Percentiles rank a stretch among this genome's conserved stretches.
These are phyloP conservation scores for Eira barbara DNA, from an alignment of 2,113 vertebrate species.

Conservation along the genomic window DNA sequence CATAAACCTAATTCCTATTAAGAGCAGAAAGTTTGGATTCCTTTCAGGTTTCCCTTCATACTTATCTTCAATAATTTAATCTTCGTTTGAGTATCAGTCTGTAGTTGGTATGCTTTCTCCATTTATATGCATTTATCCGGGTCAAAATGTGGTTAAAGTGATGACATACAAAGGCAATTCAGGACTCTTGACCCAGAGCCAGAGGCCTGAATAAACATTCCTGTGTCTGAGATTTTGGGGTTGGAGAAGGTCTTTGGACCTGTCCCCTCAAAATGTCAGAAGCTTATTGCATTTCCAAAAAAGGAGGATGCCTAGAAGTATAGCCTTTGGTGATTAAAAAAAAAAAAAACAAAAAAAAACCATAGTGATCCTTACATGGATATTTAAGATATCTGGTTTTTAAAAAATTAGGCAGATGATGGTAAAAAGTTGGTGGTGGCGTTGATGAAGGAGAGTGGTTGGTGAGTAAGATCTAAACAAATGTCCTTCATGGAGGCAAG, in stretches of 20 bases:
- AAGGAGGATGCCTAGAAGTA: not conserved
- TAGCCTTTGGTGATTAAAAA: constrained; percentile 14
- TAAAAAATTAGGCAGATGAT: constrained; percentile 7
- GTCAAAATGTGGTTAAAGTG: constrained; percentile 65
- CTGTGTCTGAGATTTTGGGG: constrained; percentile 54
- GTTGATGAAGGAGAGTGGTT: not conserved
- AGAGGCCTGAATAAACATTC: constrained; percentile 64
- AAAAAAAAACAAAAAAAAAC: not conserved
- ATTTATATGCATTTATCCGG: constrained; percentile 58
- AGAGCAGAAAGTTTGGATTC: constrained; percentile 12
- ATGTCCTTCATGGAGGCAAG: not conserved
- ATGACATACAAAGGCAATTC: constrained; percentile 61
- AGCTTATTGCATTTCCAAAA: constrained; percentile 8
- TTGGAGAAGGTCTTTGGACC: constrained; percentile 38
- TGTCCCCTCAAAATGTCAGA: constrained; percentile 39
- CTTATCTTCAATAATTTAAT: constrained; percentile 49
- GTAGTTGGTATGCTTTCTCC: constrained; percentile 43
- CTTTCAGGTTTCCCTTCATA: constrained; percentile 33
- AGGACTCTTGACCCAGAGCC: constrained; percentile 58
- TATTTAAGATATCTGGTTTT: not conserved
- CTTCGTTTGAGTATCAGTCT: constrained; percentile 36
- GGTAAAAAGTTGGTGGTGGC: not conserved
- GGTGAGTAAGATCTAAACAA: not conserved
- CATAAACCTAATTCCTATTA: not conserved
- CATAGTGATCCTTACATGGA: not conserved